Evolutionary conservation across 2,888 invertebrate genomes (phyloP).

Genomic region (Hyposoter dolosus): DNA sequence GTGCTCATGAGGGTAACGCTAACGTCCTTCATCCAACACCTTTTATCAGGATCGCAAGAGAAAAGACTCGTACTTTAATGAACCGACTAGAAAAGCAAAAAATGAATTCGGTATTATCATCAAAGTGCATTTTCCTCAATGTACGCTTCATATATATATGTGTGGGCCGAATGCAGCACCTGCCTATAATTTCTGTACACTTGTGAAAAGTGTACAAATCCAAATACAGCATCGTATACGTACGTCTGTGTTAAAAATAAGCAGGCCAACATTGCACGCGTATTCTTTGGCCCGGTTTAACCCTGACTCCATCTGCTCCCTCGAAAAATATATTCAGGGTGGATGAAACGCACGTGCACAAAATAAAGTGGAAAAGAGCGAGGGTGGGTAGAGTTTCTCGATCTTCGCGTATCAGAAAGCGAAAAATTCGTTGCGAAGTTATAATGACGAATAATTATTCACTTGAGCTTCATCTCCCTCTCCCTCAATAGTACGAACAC

Average conservation of each 20-base stretch:
- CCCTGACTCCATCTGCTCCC: constrained; percentile 6
- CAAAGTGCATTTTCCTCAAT: constrained; percentile 28
- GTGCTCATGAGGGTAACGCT: neutral
- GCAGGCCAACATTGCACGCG: neutral
- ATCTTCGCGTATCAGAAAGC: neutral
- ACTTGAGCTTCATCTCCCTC: neutral
- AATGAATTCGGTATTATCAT: constrained; percentile 24
- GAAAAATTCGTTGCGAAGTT: neutral
- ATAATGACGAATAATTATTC: neutral
- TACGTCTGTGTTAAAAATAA: neutral
- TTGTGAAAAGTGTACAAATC: neutral
- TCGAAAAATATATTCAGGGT: constrained; percentile 12
- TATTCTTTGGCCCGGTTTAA: neutral
- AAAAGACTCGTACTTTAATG: neutral
- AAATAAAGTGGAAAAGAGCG: neutral
- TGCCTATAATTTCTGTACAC: constrained; percentile 27
- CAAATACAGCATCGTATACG: neutral
- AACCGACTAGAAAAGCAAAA: neutral
- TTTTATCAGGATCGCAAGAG: neutral
- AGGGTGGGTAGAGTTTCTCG: constrained; percentile 7
- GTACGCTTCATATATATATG: constrained; percentile 19
- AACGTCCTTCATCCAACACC: neutral
- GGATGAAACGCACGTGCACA: neutral
- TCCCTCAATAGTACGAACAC: neutral
- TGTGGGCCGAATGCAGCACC: constrained; percentile 30